A percentile compares a stretch with the other conserved stretches of the same genome.
Conservation (phyloP, 2,888 invertebrate species). For the Silvanus unidentatus region DNA sequence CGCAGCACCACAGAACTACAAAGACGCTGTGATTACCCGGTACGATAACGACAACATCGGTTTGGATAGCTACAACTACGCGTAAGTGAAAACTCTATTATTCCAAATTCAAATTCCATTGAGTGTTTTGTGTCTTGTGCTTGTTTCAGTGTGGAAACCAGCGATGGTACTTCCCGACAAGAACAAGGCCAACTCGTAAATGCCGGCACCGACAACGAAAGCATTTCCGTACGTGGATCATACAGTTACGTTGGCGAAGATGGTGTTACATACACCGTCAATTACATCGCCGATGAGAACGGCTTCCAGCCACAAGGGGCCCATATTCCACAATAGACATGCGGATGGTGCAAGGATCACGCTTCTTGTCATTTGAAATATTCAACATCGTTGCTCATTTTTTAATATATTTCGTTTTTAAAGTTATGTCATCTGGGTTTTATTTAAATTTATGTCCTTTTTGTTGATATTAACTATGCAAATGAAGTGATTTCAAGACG, state of each 20-base stretch:
- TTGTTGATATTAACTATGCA: neutral
- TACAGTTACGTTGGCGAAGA: slow-evolving; percentile 60
- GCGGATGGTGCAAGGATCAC: no score
- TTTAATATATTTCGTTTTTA: no score
- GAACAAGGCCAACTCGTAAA: slow-evolving; percentile 52
- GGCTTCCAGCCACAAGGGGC: slow-evolving; percentile 53
- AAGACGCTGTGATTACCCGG: slow-evolving; percentile 18
- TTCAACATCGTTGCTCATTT: no score
- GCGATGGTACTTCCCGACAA: slow-evolving; percentile 56
- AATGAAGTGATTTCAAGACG: no score
- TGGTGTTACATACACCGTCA: slow-evolving; percentile 58
- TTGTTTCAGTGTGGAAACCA: slow-evolving; percentile 55
- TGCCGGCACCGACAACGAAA: slow-evolving; percentile 56
- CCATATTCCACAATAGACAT: slow-evolving; percentile 41
- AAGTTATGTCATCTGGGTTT: neutral
- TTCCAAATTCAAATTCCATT: no score
- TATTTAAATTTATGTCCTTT: neutral
- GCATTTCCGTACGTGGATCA: slow-evolving; percentile 53
- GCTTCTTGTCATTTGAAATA: no score
- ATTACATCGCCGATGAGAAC: slow-evolving; percentile 56
- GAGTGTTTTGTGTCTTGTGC: neutral
- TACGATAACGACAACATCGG: slow-evolving; percentile 26
- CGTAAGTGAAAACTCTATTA: slow-evolving; percentile 9
- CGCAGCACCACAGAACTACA: slow-evolving; percentile 6
- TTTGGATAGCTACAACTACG: slow-evolving; percentile 18